Evolutionary conservation across 2,888 invertebrate species (phyloP).

Genomic region (Acronicta leporina): DNA sequence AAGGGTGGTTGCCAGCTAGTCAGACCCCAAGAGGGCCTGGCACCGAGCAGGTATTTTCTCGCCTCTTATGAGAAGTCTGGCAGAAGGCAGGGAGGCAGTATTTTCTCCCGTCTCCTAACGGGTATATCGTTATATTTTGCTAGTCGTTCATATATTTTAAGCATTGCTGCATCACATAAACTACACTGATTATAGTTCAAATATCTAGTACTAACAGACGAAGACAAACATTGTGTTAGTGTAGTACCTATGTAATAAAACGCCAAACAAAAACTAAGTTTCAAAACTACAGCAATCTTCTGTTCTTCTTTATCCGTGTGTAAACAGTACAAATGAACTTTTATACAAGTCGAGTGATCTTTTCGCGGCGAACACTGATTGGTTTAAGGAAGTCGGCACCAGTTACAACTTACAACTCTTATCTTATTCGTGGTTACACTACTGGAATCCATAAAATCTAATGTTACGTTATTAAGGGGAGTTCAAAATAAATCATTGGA

Average conservation of each 20-base stretch:
- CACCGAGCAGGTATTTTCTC: no score
- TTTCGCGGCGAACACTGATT: constrained; percentile 58
- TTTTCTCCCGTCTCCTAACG: no score
- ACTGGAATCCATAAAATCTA: constrained; percentile 45
- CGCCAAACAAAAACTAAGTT: constrained; percentile 29
- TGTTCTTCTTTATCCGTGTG: constrained; percentile 42
- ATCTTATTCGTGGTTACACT: constrained; percentile 42
- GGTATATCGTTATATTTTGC: no score
- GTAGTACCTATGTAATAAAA: constrained; percentile 21
- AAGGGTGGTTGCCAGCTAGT: no score
- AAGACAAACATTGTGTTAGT: constrained; percentile 25
- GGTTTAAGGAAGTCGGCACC: constrained; percentile 52
- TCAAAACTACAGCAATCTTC: constrained; percentile 30
- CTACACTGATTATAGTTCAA: constrained; percentile 4
- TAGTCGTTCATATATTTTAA: constrained; percentile 13
- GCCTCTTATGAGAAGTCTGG: no score
- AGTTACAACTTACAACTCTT: constrained; percentile 40
- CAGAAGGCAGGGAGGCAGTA: no score
- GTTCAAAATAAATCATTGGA: constrained; percentile 50
- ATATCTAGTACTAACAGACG: not conserved
- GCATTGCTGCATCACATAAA: constrained; percentile 5
- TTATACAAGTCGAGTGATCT: constrained; percentile 53
- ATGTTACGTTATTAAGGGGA: constrained; percentile 30
- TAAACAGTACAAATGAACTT: constrained; percentile 50
- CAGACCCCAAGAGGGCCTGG: no score